Conservation (phyloP, 2,113 vertebrate species). For the Rissa tridactyla region DNA sequence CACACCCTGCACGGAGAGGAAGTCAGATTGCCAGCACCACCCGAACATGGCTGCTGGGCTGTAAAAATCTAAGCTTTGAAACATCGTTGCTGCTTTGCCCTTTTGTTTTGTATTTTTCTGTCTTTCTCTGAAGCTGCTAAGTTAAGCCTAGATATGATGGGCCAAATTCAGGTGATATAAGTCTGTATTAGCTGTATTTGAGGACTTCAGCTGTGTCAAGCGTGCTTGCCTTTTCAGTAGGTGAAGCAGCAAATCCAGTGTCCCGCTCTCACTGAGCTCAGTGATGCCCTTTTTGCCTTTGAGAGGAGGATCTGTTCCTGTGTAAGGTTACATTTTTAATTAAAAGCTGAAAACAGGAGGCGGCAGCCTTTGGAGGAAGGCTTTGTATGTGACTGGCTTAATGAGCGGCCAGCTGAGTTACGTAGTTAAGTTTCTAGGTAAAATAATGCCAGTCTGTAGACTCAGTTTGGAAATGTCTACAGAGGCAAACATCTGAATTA, state of each 20-base stretch:
- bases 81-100: background rate
- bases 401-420: background rate
- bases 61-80: background rate
- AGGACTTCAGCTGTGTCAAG: background rate
- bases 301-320: background rate
- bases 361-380: conserved; percentile 9
- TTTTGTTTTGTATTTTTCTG: background rate
- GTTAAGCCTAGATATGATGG: background rate
- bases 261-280: background rate
- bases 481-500: conserved; percentile 36
- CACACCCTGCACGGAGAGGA: background rate
- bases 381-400: conserved; percentile 5
- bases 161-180: background rate
- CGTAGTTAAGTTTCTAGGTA: background rate
- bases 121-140: background rate
- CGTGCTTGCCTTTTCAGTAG: background rate
- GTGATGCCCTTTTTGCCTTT: background rate
- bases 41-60: background rate
- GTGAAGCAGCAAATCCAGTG: background rate
- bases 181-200: background rate
- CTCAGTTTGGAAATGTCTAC: conserved; percentile 19
- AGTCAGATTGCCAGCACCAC: background rate
- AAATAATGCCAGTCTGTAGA: conserved; percentile 24
- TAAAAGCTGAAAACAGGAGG: conserved; percentile 26
- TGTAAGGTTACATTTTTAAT: conserved; percentile 52